Evolutionary conservation across 2,797 vertebrate species (phyloP).

Genomic region (Balearica regulorum): DNA sequence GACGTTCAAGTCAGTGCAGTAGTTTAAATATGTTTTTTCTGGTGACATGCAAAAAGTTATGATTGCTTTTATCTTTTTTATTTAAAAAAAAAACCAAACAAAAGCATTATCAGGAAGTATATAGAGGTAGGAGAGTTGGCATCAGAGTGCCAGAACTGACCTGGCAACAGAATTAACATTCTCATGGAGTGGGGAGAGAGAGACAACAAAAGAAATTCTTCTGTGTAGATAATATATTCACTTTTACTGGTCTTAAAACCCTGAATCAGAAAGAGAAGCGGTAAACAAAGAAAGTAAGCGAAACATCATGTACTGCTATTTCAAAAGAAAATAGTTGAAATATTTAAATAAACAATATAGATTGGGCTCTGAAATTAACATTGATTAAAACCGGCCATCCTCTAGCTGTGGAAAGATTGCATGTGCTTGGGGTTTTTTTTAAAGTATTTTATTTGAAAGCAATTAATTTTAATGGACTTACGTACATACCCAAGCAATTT

Average conservation of each 20-base stretch:
- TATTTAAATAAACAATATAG: neutral
- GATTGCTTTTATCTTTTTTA: conserved; percentile 45
- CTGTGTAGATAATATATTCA: neutral
- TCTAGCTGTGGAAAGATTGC: neutral
- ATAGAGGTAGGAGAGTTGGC: conserved; percentile 32
- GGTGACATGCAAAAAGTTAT: conserved; percentile 32
- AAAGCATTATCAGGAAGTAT: conserved; percentile 49
- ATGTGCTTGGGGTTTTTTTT: accelerated
- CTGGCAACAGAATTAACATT: conserved; percentile 23
- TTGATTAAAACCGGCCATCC: neutral
- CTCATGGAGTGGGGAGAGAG: neutral
- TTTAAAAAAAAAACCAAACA: conserved; percentile 29
- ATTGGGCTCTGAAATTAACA: neutral
- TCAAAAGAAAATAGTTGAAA: neutral
- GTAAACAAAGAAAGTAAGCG: neutral
- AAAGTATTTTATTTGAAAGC: neutral
- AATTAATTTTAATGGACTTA: neutral
- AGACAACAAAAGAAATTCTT: neutral
- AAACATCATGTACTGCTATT: neutral
- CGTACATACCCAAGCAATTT: neutral
- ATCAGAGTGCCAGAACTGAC: conserved; percentile 19
- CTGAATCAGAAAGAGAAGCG: neutral
- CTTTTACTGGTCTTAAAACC: neutral
- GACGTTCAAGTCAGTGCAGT: conserved; percentile 57
- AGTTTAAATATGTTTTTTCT: conserved; percentile 54